Conservation (phyloP, 2,797 vertebrate species). For the Phaenicophaeus curvirostris region DNA sequence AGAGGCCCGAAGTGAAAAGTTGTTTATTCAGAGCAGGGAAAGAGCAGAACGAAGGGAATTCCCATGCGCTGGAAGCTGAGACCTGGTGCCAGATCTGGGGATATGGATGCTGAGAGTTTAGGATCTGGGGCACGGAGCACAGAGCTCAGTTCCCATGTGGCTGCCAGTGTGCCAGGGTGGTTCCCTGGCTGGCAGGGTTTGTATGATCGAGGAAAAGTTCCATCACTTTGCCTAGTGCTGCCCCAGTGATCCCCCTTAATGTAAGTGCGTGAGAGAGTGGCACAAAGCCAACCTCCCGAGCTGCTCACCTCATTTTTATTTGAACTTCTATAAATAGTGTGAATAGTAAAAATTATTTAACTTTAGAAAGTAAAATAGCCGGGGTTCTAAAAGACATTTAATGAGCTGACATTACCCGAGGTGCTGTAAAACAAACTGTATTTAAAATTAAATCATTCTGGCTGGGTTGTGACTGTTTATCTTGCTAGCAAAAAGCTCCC, state of each 20-base stretch:
- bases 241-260: not conserved
- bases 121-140: rapidly evolving
- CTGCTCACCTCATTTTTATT: not conserved
- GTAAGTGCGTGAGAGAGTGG: not conserved
- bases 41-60: not conserved
- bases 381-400: not conserved
- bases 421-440: not conserved
- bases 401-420: not conserved
- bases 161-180: rapidly evolving
- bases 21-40: not conserved
- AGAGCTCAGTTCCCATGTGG: not conserved
- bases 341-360: not conserved
- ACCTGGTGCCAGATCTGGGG: not conserved
- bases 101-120: not conserved
- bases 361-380: not conserved
- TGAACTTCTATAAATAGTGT: not conserved
- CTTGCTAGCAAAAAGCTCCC: not conserved
- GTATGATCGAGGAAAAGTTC: not conserved
- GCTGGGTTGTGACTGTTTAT: not conserved
- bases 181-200: not conserved
- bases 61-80: not conserved
- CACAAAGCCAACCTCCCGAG: not conserved
- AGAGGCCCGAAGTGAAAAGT: not conserved
- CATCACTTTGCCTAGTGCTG: not conserved
- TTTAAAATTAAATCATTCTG: not conserved